Evolutionary conservation across 2,113 vertebrate genomes (phyloP), one percentile per base, ranked within the genome.

Genomic region (Monopterus albus): DNA sequence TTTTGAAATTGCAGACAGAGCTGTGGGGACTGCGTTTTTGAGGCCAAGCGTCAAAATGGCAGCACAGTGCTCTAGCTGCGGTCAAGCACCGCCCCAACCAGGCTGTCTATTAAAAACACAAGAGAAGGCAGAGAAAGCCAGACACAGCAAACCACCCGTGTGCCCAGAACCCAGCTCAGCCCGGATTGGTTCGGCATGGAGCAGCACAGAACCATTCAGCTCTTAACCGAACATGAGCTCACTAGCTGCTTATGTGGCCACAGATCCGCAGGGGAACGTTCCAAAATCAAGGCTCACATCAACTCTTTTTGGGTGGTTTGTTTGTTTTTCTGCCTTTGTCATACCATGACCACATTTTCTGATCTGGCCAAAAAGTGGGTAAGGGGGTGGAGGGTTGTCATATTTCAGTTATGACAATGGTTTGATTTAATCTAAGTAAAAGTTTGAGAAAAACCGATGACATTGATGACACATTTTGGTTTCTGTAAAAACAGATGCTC

Each of bases 81-180:
- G 92, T 93, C 42, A 89, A 92, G 90, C 90, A 90, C 92, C 81
- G 62, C 93, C 90, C 93, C 87, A 47, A 79, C 91, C 82, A 92
- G 82, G 83, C 88, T 72, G 87, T 77, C 84, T 92, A 91, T 93
- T 90, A 92, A 94, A 95, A 94, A 91, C 84, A 89, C 86, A 68
- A 89, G 87, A 71, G 76, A 73, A 90, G 58, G 56, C 86, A 89
- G 51, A 84, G 64, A 81, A 87, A 91, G 90, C 91, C 91, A 86
- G 87, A 80, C 84, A 60, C 84, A 89, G 89, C 89, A 87, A 92
- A 93, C 87, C 86, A 75, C 89, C 89, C 79, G 50, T 31, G 45
- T 46, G 52, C 88, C 85, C 88, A 81, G 75, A 87, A 10, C 65
- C 60, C 56, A n/a, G 85, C 69, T 59, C 80, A 38, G 83, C 81